These are phyloP conservation scores for Ochlodes sylvanus DNA, from an alignment of 2,888 invertebrate genomes.

Conservation along the genomic window DNA sequence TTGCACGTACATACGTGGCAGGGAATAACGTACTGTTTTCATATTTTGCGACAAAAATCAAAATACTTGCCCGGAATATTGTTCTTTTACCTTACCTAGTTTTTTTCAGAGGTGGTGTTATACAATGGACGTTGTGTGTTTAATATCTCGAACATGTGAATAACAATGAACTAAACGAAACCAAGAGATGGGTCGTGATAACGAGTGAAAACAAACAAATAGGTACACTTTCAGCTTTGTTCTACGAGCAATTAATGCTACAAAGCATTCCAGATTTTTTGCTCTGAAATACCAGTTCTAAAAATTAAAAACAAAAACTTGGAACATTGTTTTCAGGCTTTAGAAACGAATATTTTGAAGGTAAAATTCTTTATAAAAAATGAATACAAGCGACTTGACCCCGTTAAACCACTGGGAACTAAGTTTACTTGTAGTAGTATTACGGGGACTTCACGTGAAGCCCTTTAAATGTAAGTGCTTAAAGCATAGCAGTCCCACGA, in stretches of 20 bases:
- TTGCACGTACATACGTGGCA: too few relatives aligned
- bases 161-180: background rate
- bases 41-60: too few relatives aligned
- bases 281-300: slow-evolving; percentile 1
- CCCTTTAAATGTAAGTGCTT: background rate
- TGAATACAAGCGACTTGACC: slow-evolving; percentile 3
- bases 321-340: background rate
- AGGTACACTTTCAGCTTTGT: slow-evolving; percentile 1
- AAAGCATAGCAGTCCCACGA: slow-evolving; percentile 7
- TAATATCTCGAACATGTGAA: background rate
- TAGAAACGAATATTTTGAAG: background rate
- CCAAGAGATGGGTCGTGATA: background rate
- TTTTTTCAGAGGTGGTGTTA: too few relatives aligned
- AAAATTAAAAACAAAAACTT: slow-evolving; percentile 5
- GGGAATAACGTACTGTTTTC: too few relatives aligned
- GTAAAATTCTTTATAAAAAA: background rate
- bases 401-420: slow-evolving; percentile 4
- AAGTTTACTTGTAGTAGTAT: slow-evolving; percentile 12
- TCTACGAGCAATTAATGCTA: slow-evolving; percentile 1
- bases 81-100: background rate
- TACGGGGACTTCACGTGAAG: slow-evolving; percentile 5
- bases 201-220: slow-evolving; percentile 1
- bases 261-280: slow-evolving; percentile 10
- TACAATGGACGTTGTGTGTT: too few relatives aligned
- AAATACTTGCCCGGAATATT: too few relatives aligned